Conservation (phyloP, 2,888 invertebrate genomes). For the Agriopis aurantiaria region DNA sequence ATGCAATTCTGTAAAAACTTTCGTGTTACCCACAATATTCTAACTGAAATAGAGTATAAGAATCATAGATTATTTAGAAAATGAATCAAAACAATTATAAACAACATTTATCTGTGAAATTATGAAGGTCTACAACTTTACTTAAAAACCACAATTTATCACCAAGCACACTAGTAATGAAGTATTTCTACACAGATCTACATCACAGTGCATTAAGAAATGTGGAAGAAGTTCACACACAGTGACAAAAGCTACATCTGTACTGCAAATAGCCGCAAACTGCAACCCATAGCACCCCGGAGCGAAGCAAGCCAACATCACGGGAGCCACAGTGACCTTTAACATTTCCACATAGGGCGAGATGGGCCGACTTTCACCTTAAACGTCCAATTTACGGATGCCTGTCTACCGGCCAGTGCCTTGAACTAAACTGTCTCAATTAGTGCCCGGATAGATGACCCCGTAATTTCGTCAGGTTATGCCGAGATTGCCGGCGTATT, state of each 20-base stretch:
- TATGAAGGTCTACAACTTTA: too few relatives aligned
- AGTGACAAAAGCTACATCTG: slow-evolving; percentile 44
- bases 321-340: slow-evolving; percentile 80
- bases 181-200: too few relatives aligned
- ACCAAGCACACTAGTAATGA: too few relatives aligned
- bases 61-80: too few relatives aligned
- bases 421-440: slow-evolving; percentile 84
- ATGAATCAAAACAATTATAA: too few relatives aligned
- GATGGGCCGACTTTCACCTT: slow-evolving; percentile 81
- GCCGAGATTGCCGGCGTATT: slow-evolving; percentile 71
- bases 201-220: too few relatives aligned
- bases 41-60: too few relatives aligned
- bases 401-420: slow-evolving; percentile 79
- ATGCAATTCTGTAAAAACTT: too few relatives aligned
- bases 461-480: slow-evolving; percentile 78
- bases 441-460: slow-evolving; percentile 83
- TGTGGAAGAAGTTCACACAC: background rate
- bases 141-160: too few relatives aligned
- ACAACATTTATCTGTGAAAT: too few relatives aligned
- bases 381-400: slow-evolving; percentile 82
- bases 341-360: slow-evolving; percentile 79
- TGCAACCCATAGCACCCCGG: slow-evolving; percentile 66
- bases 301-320: slow-evolving; percentile 73
- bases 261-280: slow-evolving; percentile 52
- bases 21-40: too few relatives aligned